phyloP scores from a whole-genome alignment of 2,113 vertebrate genomes.

The Tychaedon coryphoeus region DNA sequence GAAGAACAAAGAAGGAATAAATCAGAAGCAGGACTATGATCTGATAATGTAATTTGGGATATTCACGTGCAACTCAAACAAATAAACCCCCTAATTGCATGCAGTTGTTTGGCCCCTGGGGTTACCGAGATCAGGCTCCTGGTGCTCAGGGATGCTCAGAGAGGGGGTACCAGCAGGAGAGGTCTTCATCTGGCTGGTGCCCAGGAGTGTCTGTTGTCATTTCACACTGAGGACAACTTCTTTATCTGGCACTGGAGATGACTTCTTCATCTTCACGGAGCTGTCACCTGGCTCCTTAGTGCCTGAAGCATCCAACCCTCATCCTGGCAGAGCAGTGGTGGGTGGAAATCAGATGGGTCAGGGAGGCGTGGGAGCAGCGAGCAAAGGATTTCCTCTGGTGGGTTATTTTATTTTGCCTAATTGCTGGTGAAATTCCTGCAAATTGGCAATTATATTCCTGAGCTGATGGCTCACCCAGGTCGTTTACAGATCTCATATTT shows the following conservation, averaged over 20 bases:
- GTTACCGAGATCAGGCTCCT: not conserved
- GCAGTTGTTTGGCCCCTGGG: not conserved
- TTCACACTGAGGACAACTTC: not conserved
- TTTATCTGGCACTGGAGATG: not conserved
- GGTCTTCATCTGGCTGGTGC: not conserved
- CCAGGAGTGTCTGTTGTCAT: not conserved
- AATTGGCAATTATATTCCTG: conserved; percentile 66
- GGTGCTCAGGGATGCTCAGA: not conserved
- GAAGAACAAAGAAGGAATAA: conserved; percentile 82
- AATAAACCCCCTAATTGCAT: conserved; percentile 74
- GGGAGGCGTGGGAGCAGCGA: not conserved
- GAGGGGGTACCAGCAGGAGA: not conserved
- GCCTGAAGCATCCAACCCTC: not conserved
- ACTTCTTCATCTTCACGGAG: not conserved
- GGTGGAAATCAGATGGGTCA: not conserved
- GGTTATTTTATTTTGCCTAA: conserved; percentile 71
- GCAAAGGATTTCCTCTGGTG: conserved; percentile 40
- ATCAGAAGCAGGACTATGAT: conserved; percentile 74
- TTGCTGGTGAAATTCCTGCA: conserved; percentile 72
- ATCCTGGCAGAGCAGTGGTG: not conserved
- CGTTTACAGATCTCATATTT: conserved; percentile 52
- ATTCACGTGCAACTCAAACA: conserved; percentile 75
- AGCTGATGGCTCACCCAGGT: conserved; percentile 64
- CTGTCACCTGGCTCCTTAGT: not conserved
- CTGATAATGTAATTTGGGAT: conserved; percentile 77